Evolutionary conservation across 2,113 vertebrate genomes (phyloP).

Genomic region (Alligator sinensis): DNA sequence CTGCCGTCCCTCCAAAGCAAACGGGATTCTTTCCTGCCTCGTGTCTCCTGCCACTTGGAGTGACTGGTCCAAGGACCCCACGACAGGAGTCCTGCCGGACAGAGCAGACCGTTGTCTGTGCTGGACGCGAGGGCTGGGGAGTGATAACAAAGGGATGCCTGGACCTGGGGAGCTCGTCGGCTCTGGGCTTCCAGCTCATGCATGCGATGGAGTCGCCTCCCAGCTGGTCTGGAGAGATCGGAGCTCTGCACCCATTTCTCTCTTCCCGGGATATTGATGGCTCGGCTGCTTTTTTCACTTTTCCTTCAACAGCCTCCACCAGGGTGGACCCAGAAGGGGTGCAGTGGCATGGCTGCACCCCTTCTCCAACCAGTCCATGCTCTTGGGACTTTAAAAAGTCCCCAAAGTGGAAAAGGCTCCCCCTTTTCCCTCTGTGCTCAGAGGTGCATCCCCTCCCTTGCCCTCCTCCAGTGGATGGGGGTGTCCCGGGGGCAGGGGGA

Average conservation of each 20-base stretch:
- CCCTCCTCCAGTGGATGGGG: too few species aligned
- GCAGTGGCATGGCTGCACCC: too few species aligned
- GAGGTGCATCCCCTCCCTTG: too few species aligned
- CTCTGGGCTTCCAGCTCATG: not conserved
- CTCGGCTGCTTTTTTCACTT: not conserved
- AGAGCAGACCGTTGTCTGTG: not conserved
- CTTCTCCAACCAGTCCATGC: too few species aligned
- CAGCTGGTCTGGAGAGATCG: not conserved
- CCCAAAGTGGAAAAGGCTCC: too few species aligned
- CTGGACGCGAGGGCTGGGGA: too few species aligned
- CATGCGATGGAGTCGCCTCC: rapidly evolving
- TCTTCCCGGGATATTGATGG: not conserved
- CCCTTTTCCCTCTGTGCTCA: too few species aligned
- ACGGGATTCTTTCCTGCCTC: not conserved
- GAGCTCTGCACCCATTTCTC: not conserved
- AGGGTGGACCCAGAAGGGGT: too few species aligned
- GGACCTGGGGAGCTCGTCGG: not conserved
- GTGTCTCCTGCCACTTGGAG: rapidly evolving
- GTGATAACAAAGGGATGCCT: not conserved
- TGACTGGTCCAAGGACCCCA: not conserved
- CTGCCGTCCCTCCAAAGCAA: not conserved
- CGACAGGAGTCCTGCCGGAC: too few species aligned
- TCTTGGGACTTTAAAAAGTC: too few species aligned
- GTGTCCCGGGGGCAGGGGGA: too few species aligned
- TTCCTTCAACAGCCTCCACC: not conserved